A percentile compares a stretch with the other conserved stretches of the same genome.
Evolutionary conservation across 2,797 vertebrate genomes (phyloP).

Genomic region (Rousettus madagascariensis): DNA sequence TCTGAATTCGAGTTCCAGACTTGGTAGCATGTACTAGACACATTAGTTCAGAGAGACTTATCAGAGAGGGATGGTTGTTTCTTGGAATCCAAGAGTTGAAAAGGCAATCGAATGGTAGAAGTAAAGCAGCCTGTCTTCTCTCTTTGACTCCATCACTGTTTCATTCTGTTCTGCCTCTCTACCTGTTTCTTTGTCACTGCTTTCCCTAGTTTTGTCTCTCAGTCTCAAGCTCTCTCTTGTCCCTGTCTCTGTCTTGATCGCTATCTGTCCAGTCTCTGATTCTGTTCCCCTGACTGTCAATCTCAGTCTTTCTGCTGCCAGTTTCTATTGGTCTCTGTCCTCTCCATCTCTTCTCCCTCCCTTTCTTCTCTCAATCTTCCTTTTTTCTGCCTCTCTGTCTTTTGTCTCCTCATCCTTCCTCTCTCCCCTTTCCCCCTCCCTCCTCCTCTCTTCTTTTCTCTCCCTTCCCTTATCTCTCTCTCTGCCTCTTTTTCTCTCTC

Average conservation of each 20-base stretch:
- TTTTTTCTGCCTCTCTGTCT: background rate
- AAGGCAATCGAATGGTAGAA: background rate
- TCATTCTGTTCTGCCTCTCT: background rate
- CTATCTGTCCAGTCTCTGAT: background rate
- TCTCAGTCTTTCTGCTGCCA: background rate
- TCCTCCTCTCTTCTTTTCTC: background rate
- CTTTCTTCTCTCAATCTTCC: background rate
- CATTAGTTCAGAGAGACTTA: background rate
- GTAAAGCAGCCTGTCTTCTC: background rate
- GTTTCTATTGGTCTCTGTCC: background rate
- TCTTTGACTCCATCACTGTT: background rate
- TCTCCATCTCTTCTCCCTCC: background rate
- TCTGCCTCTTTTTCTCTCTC: background rate
- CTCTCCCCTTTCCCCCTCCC: background rate
- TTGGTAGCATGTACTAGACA: background rate
- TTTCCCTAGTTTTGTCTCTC: background rate
- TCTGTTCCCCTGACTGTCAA: background rate
- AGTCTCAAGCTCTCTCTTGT: background rate
- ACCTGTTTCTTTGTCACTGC: background rate
- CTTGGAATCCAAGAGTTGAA: background rate
- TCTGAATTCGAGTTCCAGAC: constrained; percentile 21
- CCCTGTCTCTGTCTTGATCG: background rate
- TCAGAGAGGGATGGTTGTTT: background rate
- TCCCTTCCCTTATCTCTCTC: background rate
- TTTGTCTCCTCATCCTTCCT: background rate